phyloP scores from a whole-genome alignment of 2,888 invertebrate species.

The Oligia latruncula region DNA sequence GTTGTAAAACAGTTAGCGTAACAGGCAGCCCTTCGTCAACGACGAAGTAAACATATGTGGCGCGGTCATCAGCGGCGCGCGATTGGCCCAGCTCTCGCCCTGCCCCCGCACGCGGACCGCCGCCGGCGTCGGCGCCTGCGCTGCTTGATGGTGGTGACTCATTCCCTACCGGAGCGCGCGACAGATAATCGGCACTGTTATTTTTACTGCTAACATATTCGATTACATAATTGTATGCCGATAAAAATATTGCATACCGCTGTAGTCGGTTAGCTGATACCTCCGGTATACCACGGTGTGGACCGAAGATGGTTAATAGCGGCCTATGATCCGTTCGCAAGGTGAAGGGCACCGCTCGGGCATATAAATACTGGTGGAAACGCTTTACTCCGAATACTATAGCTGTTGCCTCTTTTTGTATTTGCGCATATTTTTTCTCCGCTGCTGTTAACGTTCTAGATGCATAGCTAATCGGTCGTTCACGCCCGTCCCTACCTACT shows the following conservation, averaged over 20 bases:
- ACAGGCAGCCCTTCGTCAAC: neutral
- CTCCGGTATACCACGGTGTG: neutral
- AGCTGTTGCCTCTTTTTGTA: no score
- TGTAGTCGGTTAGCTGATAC: neutral
- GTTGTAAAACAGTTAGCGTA: neutral
- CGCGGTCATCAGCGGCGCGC: no score
- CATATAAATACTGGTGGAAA: no score
- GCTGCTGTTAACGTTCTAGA: no score
- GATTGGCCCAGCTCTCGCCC: no score
- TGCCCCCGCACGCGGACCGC: no score
- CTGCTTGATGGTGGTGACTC: neutral
- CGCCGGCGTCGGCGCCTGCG: neutral
- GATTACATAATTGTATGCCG: neutral
- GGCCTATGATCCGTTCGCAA: neutral
- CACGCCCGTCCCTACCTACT: no score
- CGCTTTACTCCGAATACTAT: no score
- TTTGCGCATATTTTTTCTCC: no score
- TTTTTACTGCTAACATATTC: neutral
- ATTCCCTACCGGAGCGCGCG: neutral
- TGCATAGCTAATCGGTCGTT: no score
- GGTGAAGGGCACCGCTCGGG: no score
- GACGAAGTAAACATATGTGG: conserved; percentile 1
- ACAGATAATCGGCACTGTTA: neutral
- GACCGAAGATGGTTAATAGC: neutral
- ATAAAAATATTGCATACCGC: no score